Conservation (phyloP, 2,797 vertebrate species). For the Brotula barbata region DNA sequence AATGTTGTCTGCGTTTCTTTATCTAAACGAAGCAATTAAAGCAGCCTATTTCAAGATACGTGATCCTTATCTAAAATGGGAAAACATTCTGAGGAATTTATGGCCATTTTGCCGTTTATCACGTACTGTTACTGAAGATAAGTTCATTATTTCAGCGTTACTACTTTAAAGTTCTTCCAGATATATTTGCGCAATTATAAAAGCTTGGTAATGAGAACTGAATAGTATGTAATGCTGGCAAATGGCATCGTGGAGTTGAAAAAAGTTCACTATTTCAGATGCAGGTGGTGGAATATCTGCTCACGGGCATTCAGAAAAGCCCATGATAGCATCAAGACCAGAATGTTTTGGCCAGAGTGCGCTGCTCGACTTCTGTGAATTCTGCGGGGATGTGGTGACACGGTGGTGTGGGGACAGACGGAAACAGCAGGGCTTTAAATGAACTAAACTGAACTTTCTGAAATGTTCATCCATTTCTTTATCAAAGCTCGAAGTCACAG, state of each 20-base stretch:
- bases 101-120: not conserved
- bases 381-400: conserved; percentile 3
- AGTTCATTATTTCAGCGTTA: no score
- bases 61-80: not conserved
- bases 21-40: not conserved
- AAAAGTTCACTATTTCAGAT: not conserved
- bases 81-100: not conserved
- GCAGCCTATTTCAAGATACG: not conserved
- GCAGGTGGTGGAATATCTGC: not conserved
- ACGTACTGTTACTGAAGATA: not conserved
- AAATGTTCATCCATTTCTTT: no score
- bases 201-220: not conserved
- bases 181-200: no score
- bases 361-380: conserved; percentile 2
- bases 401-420: no score
- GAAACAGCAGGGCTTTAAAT: no score
- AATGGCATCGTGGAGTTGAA: not conserved
- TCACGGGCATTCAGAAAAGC: no score
- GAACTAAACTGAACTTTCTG: no score
- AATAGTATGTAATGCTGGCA: conserved; percentile 4
- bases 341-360: no score
- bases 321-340: no score
- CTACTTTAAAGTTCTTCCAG: no score
- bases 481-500: no score
- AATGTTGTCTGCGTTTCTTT: not conserved